Percentiles rank a stretch among this genome's conserved stretches.
phyloP scores from a whole-genome alignment of 1,140 invertebrate species.

The Ceratosolen fusciceps region DNA sequence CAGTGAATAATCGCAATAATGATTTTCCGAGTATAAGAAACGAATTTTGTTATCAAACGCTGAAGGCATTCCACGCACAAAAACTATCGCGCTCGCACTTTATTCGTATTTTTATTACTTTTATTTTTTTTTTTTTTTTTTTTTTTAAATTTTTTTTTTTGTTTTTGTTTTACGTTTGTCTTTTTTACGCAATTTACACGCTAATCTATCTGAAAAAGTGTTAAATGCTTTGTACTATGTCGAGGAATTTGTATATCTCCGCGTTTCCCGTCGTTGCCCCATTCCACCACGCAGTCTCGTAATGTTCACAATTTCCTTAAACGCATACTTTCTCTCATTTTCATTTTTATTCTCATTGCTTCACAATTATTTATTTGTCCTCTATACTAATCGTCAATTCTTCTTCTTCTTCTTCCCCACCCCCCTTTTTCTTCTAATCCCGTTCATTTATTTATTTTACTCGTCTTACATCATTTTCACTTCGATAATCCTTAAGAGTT shows the following conservation, averaged over 20 bases:
- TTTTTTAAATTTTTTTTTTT: too few relatives aligned
- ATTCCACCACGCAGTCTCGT: constrained; percentile 51
- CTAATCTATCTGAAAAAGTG: constrained; percentile 65
- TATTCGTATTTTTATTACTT: too few relatives aligned
- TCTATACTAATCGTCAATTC: too few relatives aligned
- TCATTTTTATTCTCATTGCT: constrained; percentile 18
- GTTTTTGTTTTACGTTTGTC: constrained; percentile 54
- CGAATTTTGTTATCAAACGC: constrained; percentile 37
- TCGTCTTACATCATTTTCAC: too few relatives aligned
- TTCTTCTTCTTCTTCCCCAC: too few relatives aligned
- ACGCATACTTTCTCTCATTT: constrained; percentile 27
- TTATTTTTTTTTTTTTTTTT: too few relatives aligned
- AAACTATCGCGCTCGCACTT: constrained; percentile 55
- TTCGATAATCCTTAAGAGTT: constrained; percentile 37
- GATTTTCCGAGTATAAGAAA: constrained; percentile 10
- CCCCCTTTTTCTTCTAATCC: too few relatives aligned
- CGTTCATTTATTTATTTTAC: too few relatives aligned
- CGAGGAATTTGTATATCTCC: constrained; percentile 69
- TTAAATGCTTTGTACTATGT: constrained; percentile 71
- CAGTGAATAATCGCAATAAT: neutral
- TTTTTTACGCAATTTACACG: constrained; percentile 54
- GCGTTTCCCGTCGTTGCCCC: constrained; percentile 50
- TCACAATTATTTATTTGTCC: too few relatives aligned
- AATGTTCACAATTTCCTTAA: constrained; percentile 51
- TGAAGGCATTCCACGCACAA: constrained; percentile 50